A percentile compares a stretch with the other conserved stretches of the same genome.
phyloP scores from a whole-genome alignment of 1,140 invertebrate genomes.

The Ladona fulva region DNA sequence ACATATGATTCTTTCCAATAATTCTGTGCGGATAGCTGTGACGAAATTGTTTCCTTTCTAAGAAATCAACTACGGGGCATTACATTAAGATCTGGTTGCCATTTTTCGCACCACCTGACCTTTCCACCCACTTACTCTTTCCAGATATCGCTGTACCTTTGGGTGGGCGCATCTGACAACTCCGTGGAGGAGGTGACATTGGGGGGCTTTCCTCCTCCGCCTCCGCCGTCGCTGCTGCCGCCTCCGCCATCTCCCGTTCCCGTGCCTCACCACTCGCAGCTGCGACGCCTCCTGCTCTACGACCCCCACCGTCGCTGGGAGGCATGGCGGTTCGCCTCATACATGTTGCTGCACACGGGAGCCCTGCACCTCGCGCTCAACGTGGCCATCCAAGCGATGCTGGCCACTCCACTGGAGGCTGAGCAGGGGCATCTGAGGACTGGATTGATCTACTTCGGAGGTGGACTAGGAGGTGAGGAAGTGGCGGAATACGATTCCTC shows the following conservation, averaged over 20 bases:
- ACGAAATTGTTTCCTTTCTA: too few species aligned
- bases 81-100: too few species aligned
- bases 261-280: constrained; percentile 26
- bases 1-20: too few species aligned
- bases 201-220: constrained; percentile 40
- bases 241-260: constrained; percentile 52
- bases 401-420: constrained; percentile 66
- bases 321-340: constrained; percentile 69
- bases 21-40: too few species aligned
- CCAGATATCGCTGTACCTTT: background rate
- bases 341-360: constrained; percentile 76
- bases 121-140: too few species aligned
- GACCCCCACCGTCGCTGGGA: constrained; percentile 56
- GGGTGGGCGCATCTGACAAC: background rate
- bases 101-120: too few species aligned
- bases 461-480: constrained; percentile 44
- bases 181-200: constrained; percentile 21
- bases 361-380: constrained; percentile 50
- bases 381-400: constrained; percentile 52
- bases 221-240: constrained; percentile 45
- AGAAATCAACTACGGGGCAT: too few species aligned
- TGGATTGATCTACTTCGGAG: constrained; percentile 55
- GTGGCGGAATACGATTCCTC: too few species aligned
- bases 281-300: constrained; percentile 49
- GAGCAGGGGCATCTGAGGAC: constrained; percentile 74